Evolutionary conservation across 2,888 invertebrate species (phyloP).

Genomic region (Reticulitermes lucifugus): DNA sequence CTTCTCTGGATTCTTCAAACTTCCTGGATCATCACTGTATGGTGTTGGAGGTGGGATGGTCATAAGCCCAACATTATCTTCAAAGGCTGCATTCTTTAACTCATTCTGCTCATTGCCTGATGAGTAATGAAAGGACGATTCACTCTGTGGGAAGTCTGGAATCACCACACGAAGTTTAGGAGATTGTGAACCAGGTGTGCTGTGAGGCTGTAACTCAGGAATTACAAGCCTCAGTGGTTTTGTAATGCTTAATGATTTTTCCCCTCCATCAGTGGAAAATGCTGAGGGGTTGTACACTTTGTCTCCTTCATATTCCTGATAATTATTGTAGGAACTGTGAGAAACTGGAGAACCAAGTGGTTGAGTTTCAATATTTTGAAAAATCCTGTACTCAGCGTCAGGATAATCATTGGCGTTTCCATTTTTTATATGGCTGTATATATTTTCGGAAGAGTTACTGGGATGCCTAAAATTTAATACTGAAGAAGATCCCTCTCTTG

Average conservation of each 20-base stretch:
- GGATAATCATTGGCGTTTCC: not conserved
- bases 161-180: not conserved
- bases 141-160: not conserved
- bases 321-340: not conserved
- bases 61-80: not conserved
- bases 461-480: not conserved
- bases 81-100: not conserved
- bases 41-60: not conserved
- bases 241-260: not conserved
- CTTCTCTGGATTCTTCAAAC: not conserved
- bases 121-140: not conserved
- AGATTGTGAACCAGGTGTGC: not conserved
- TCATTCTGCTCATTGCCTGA: constrained; percentile 1
- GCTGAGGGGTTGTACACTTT: not conserved
- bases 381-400: not conserved
- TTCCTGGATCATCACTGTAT: not conserved
- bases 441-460: not conserved
- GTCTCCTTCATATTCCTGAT: not conserved
- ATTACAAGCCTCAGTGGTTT: not conserved
- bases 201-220: not conserved
- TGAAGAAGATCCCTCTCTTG: not conserved
- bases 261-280: not conserved
- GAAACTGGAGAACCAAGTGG: not conserved
- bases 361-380: not conserved
- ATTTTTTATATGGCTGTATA: not conserved